A percentile compares a stretch with the other conserved stretches of the same genome.
phyloP scores from a whole-genome alignment of 2,888 invertebrate genomes.

The Cataglyphis altisquamis region DNA sequence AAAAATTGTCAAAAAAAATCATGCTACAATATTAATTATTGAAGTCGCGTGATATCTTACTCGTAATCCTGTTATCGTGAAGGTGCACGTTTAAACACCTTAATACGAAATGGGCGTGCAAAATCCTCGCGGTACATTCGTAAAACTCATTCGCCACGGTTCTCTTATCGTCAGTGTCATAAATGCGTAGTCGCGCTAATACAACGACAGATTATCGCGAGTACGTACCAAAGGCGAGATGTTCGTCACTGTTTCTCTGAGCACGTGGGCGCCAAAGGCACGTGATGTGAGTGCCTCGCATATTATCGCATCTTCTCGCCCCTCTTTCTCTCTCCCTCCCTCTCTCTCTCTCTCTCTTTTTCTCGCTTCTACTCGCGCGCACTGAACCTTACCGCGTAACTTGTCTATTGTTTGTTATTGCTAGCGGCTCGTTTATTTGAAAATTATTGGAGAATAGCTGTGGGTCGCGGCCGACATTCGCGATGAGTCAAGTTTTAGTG shows the following conservation, averaged over 20 bases:
- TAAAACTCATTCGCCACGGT: slow-evolving; percentile 6
- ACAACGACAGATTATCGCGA: slow-evolving; percentile 33
- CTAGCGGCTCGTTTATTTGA: slow-evolving; percentile 33
- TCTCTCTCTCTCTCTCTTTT: background rate
- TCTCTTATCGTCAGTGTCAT: slow-evolving; percentile 40
- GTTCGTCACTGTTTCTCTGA: slow-evolving; percentile 36
- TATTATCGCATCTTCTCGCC: slow-evolving; percentile 15
- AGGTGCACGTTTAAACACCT: background rate
- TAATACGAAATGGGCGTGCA: background rate
- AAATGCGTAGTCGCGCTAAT: slow-evolving; percentile 39
- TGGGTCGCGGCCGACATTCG: background rate
- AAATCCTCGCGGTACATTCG: background rate
- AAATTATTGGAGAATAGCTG: slow-evolving; percentile 35
- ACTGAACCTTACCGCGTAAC: slow-evolving; percentile 8
- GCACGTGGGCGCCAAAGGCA: slow-evolving; percentile 42
- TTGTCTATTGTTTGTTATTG: slow-evolving; percentile 41
- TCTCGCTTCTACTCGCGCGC: background rate
- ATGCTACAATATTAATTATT: background rate
- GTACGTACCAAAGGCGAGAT: slow-evolving; percentile 2
- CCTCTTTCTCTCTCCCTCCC: too few species aligned
- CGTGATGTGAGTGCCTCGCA: slow-evolving; percentile 22
- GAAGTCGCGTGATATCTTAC: background rate
- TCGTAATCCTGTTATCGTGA: slow-evolving; percentile 2
- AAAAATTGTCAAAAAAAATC: background rate
- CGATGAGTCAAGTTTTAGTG: background rate